Base-by-base conservation (phyloP, 2,113 vertebrate genomes). In the Equus przewalskii region DNA sequence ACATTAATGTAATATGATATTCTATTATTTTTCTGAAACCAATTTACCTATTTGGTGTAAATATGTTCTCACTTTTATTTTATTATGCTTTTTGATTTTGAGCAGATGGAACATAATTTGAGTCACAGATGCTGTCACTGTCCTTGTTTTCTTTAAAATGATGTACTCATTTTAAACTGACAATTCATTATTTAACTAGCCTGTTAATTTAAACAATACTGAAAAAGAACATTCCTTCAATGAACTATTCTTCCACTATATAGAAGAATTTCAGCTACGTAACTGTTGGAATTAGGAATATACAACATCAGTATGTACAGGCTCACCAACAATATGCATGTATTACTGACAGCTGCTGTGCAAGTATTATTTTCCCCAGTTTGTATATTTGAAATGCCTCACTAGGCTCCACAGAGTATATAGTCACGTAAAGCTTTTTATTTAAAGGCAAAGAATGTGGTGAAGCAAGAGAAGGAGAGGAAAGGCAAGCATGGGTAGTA, bases 81-180 rank as follows among this genome's bases (percentile, higher is more conserved):
- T 87, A 88, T 28, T 83, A 93, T n/a, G 72, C 6, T 33, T 90
- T 95, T 90, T 86, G 24, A 92, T 96, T 94, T 46, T 8, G 5
- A 94, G 30, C 49, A 94, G 22, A 84, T 3, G 18, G 30, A 62
- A 36, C 85, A n/a, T 41, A 88, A 91, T 88, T 83, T 60, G 36
- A 85, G 7, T 41, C 54, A 26, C 19, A 24, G 46, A 33, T 79
- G 11, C 24, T 54, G 49, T 49, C 19, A 41, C 44, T 75, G 7
- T 18, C 18, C 3, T 91, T 94, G 28, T 33, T 76, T 80, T 91
- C 67, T 81, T 95, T 93, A 13, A 56, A 91, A 88, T 75, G 33
- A 15, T 44, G 69, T 21, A 75, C 19, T 91, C 49, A 28, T 69
- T 95, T 88, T 89, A 81, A 91, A 62, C 14, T 33, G n/a, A 84